phyloP scores from a whole-genome alignment of 1,140 invertebrate species.

The Trichonephila clavipes region DNA sequence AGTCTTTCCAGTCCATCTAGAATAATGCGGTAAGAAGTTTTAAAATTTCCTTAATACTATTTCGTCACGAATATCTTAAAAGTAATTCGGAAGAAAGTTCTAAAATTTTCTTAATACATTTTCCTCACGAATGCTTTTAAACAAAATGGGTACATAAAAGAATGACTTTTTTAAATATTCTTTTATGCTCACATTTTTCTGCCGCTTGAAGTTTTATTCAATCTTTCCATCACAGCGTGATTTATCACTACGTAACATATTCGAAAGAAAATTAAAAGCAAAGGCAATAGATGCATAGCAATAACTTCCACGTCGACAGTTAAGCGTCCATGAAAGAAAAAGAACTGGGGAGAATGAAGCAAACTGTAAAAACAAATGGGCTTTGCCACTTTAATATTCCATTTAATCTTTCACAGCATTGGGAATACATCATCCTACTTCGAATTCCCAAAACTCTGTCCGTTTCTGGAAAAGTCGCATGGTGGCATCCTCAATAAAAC shows the following conservation, averaged over 20 bases:
- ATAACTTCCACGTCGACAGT: slow-evolving; percentile 1
- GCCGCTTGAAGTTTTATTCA: neutral
- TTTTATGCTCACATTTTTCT: neutral
- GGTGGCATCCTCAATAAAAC: slow-evolving; percentile 38
- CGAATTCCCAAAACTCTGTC: neutral
- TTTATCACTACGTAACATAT: neutral
- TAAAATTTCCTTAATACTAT: too few relatives aligned
- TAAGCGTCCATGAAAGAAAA: neutral
- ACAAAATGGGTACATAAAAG: neutral
- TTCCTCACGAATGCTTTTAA: neutral
- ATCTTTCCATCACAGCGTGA: neutral
- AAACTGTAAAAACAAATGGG: neutral
- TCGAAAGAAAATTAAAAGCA: neutral
- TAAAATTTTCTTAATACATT: neutral
- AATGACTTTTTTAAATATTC: neutral
- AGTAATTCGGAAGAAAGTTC: neutral
- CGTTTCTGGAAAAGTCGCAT: neutral
- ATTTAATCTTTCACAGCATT: slow-evolving; percentile 4
- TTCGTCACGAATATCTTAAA: too few relatives aligned
- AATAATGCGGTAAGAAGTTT: too few relatives aligned
- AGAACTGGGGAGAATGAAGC: neutral
- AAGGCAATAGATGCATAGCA: neutral
- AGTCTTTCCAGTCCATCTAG: too few relatives aligned
- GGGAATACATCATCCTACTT: neutral
- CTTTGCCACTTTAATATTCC: slow-evolving; percentile 16